Conservation (phyloP, 2,113 vertebrate species). For the Haliaeetus leucogaster region DNA sequence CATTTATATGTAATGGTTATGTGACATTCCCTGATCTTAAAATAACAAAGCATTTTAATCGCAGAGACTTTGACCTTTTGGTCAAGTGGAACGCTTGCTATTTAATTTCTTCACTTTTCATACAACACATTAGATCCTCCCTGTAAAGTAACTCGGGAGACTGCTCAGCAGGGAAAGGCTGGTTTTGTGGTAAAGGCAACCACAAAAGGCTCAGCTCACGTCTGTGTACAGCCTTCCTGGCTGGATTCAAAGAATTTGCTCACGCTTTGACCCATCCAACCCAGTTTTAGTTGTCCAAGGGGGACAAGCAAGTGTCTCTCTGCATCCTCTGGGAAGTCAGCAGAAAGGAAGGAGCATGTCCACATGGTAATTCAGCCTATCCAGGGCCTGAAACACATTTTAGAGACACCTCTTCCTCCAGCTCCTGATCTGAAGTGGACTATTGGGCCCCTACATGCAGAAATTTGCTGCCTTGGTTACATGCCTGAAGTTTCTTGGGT, state of each 20-base stretch:
- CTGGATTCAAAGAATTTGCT: background rate
- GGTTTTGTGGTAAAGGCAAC: background rate
- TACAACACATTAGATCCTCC: background rate
- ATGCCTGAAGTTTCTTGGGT: background rate
- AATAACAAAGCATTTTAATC: constrained; percentile 62
- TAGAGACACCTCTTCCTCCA: background rate
- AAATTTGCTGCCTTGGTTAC: background rate
- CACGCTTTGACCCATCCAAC: rapidly evolving
- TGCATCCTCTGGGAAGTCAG: background rate
- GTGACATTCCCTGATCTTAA: constrained; percentile 60
- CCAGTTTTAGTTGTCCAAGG: background rate
- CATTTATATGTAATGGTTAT: constrained; percentile 47
- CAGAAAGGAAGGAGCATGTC: background rate
- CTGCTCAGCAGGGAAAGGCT: background rate
- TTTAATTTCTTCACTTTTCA: constrained; percentile 57
- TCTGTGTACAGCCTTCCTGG: background rate
- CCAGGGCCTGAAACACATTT: background rate
- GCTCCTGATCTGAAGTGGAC: background rate
- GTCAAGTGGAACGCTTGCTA: constrained; percentile 35
- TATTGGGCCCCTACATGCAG: background rate
- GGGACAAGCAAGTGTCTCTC: background rate
- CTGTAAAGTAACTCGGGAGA: background rate
- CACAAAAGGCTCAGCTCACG: background rate
- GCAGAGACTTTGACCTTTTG: constrained; percentile 56
- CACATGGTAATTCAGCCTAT: background rate